Base-by-base conservation (phyloP, 2,797 vertebrate genomes). In the Catharus ustulatus region DNA sequence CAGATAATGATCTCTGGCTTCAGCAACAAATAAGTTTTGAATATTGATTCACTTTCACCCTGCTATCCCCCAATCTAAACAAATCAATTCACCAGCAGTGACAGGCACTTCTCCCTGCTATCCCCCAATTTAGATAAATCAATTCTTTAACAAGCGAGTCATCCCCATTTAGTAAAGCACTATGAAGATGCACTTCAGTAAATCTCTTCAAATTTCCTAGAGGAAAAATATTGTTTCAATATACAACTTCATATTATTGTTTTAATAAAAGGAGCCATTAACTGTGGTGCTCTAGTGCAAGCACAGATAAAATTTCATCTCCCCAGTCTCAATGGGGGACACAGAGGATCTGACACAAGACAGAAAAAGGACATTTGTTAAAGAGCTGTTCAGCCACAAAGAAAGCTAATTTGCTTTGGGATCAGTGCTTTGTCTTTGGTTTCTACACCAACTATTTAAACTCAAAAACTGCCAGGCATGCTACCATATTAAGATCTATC, bases 1-100 rank as follows among this genome's bases (percentile, higher is more conserved):
- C 80, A 84, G 62, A 73, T 72, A 90, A 84, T 45, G 48, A 92
- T 86, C 83, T 80, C 82, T 45, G 57, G 84, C 91, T 87, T 73
- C 80, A 84, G 76, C 73, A 72, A 81, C 76, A 92, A 89, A 51
- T 82, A 62, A 36, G 42, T 78, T 76, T 23, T 74, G 45, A 68
- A 64, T 87, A 92, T 63, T 32, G 69, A 96, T 68, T 72, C 73
- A 21, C 73, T 85, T 75, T 81, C 38, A 34, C 75, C 20, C 91
- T 27, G 46, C 69, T 34, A 23, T 59, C 59, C 82, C 58, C 79
- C 48, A 84, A 69, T 49, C 84, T 62, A 78, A 79, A 88, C 36
- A 79, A 87, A 93, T 89, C 85, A 76, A 49, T 86, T 74, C 1
- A 3, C 42, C 52, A 81, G 57, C 43, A 46, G 69, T 43, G 86